Base-by-base conservation (phyloP, 2,113 vertebrate genomes). In the Oplegnathus fasciatus region DNA sequence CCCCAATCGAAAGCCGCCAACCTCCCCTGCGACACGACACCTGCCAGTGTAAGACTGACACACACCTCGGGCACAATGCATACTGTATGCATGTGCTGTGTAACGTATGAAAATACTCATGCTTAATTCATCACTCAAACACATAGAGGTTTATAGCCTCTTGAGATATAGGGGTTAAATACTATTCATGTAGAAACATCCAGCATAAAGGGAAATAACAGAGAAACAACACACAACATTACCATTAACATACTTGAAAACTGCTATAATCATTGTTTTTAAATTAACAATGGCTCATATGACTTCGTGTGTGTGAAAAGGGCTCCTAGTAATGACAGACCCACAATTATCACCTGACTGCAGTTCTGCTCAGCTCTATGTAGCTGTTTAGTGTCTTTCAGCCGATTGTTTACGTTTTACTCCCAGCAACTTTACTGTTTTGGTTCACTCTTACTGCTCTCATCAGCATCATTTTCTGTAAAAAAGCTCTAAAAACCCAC, bases 1-100 rank as follows among this genome's bases (percentile, higher is more conserved):
- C 60, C 96, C 96, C 20, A 90, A 88, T 80, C 90, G 93, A 77
- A 97, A 97, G 82, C 90, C 91, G 0, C 89, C 93, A 30, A 93
- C 93, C 13, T 93, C 95, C 48, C 88, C 94, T 0, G 94, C 93
- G 6, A 65, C 86, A 3, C 90, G 94, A 60, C 95, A 95, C 74
- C 85, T 94, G 62, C 90, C 95, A 68, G 92, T 92, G 95, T 95
- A 92, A 85, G 94, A 67, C 54, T 61, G 9, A 77, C 37, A 65
- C 69, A 20, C 66, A 73, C 61, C 52, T 30, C 1, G 9, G 11
- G 70, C 2, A 42, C 72, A 58, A 11, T 28, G 22, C 18, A 52
- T 54, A 8, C 9, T 55, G 1, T 9, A 44, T 71, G 30, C 46
- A 66, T 67, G 48, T 54, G 28, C 24, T 57, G 26, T 22, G 3